phyloP scores from a whole-genome alignment of 2,113 vertebrate genomes.

The Grallaria varia region DNA sequence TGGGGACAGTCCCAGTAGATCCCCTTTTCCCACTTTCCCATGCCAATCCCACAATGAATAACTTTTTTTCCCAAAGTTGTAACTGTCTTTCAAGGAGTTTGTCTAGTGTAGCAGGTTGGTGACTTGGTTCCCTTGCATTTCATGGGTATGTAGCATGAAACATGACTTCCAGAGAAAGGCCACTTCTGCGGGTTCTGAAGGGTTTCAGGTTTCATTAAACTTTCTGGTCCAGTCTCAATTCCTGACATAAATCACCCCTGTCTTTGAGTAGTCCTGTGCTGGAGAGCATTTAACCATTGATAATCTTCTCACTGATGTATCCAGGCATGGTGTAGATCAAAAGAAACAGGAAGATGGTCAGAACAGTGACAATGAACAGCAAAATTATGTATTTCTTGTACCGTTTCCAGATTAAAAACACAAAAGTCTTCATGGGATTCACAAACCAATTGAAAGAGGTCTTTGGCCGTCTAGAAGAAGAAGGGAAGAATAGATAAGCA shows the following conservation, averaged over 20 bases:
- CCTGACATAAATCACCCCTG: neutral
- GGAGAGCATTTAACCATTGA: slow-evolving; percentile 76
- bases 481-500: neutral
- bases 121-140: neutral
- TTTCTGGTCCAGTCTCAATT: neutral
- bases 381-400: slow-evolving; percentile 89
- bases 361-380: slow-evolving; percentile 75
- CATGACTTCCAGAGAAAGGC: neutral
- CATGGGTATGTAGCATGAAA: neutral
- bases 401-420: slow-evolving; percentile 90
- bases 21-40: neutral
- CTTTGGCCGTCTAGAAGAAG: slow-evolving; percentile 81
- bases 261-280: neutral
- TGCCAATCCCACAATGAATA: neutral
- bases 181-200: neutral
- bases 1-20: neutral
- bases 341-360: slow-evolving; percentile 85
- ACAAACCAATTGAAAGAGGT: slow-evolving; percentile 92
- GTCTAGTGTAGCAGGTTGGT: neutral
- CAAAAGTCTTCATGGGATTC: slow-evolving; percentile 91
- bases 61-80: neutral
- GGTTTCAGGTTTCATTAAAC: neutral
- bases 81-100: neutral
- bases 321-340: slow-evolving; percentile 88
- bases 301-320: slow-evolving; percentile 84